Base-by-base conservation (phyloP, 2,888 invertebrate genomes). In the Labia minor region DNA sequence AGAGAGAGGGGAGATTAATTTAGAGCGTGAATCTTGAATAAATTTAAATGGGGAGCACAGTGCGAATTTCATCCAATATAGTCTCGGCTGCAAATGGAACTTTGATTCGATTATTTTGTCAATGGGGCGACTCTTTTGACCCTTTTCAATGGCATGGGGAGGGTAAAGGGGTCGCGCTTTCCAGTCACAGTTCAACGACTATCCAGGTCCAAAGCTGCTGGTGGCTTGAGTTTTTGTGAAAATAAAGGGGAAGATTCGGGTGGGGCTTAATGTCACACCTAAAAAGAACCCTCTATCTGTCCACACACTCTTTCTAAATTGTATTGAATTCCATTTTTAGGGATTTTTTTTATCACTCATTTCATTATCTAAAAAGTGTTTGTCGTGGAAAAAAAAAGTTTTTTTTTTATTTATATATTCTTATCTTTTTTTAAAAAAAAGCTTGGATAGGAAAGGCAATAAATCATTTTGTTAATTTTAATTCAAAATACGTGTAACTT, bases 381-480 rank as follows among this genome's bases (percentile, higher is more conserved):
- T 8, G 4, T 26, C 26, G 26, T 6, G 26, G 26, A 3, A 26
- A 26, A 26, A 26, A 26, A 8, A 6, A 8, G 3, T 26, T 8
- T 26, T 26, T 26, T 26, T 26, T 26, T 26, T 26, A 6, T 26
- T 26, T 26, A 6, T 26, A 6, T 26, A 6, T 26, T 26, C 8
- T 26, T 26, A 6, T 26, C 8, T 26, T 26, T 26, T 8, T 49
- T 49, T 49, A 49, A 49, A 49, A 49, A 49, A 49, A 49, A 49
- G 16, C 14, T 49, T 49, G 3, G 2, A 49, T 49, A 49, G 14
- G 14, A 2, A n/a, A 49, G 49, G 49, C 49, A 11, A 49, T 49
- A 49, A 49, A 49, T 49, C 49, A 49, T 49, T 49, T 49, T 49
- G 49, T 49, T 49, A 49, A 49, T 49, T 49, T 49, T 49, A 49